A percentile compares a stretch with the other conserved stretches of the same genome.
phyloP scores from a whole-genome alignment of 1,140 invertebrate species.

The Andrena cerasifolii region DNA sequence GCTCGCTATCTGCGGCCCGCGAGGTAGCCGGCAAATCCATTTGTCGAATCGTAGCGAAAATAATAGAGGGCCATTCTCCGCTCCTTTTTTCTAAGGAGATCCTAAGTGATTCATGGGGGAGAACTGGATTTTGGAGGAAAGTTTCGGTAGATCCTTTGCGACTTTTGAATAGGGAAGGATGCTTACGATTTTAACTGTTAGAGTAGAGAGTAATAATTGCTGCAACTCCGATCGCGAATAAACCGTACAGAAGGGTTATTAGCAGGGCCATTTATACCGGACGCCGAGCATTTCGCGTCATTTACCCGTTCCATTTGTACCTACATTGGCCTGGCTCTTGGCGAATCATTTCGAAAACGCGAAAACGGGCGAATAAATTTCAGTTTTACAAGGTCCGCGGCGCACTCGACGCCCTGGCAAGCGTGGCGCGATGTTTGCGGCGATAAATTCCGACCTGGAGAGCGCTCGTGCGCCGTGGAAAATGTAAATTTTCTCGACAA shows the following conservation, averaged over 20 bases:
- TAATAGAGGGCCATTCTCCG: no score
- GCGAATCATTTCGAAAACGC: constrained; percentile 16
- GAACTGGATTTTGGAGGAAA: no score
- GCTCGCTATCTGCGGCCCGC: constrained; percentile 11
- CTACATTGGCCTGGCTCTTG: not conserved
- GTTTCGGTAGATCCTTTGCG: no score
- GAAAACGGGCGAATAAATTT: constrained; percentile 4
- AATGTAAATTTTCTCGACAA: constrained; percentile 44
- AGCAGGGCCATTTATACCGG: not conserved
- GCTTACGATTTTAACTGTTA: no score
- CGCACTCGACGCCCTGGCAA: not conserved
- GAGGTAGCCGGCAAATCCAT: constrained; percentile 40
- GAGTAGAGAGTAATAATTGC: no score
- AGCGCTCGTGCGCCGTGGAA: not conserved
- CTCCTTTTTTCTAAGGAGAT: no score
- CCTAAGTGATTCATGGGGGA: no score
- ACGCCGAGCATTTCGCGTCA: constrained; percentile 1
- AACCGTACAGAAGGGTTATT: not conserved
- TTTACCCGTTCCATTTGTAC: not conserved
- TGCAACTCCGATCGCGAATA: not conserved
- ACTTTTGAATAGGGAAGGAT: no score
- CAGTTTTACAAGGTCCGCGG: constrained; percentile 2
- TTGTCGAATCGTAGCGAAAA: constrained; percentile 34
- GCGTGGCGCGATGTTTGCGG: not conserved
- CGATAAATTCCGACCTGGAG: constrained; percentile 18